Evolutionary conservation across 2,888 invertebrate genomes (phyloP), one percentile per base, ranked within the genome.

Genomic region (Octonoba sinensis): DNA sequence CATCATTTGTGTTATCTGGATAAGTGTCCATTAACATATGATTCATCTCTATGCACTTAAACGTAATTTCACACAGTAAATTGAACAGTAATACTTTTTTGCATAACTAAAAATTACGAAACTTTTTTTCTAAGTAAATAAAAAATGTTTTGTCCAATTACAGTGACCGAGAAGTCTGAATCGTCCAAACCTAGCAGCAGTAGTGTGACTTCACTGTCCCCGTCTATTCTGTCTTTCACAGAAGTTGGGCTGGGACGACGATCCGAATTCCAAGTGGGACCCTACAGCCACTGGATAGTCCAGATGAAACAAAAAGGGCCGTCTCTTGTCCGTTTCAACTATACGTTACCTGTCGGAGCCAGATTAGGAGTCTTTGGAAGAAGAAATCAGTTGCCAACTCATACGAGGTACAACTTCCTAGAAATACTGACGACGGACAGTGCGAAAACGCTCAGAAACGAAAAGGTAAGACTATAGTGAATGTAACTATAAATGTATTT

Each of bases 281-380:
- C 96, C 86, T 95, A 94, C 90, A 95, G 95, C 89, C 96, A 96
- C 90, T 96, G 96, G 96, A 96, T 95, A 89, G 93, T 95, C 84
- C 96, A 96, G 90, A 95, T 96, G 89, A 92, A 94, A 86, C 95
- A 95, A 90, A 95, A 79, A 16, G 84, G 85, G 27, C 85, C 86
- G n/a, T 84, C 86, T 12, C 83, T 86, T 62, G 86, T 86, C 49
- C 84, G 85, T 36, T 86, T 95, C 90, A 96, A 96, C 90, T 93
- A 96, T 88, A 95, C 95, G 81, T 91, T 96, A 87, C 96, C 96
- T 56, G 47, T 84, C 62, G 85, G 83, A 16, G 86, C 87, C 20
- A 85, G 85, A 11, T 70, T 87, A 18, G 87, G 87, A 15, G 85
- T 87, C 15, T 87, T 86, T 73, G 87, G 87, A 11, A 78, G 87